Base-by-base conservation (phyloP, 2,888 invertebrate genomes). In the Nineta flava region DNA sequence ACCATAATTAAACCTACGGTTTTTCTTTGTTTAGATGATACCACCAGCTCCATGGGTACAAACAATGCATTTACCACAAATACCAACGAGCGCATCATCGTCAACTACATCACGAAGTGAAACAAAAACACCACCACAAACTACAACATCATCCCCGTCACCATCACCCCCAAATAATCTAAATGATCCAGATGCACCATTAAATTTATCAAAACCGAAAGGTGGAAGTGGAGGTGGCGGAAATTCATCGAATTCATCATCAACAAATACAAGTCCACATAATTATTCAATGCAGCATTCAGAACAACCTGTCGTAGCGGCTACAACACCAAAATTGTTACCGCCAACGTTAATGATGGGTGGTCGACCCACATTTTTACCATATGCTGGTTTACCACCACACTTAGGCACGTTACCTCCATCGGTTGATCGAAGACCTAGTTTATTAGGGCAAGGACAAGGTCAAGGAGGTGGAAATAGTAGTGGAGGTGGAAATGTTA, bases 151-250 rank as follows among this genome's bases (percentile, higher is more conserved):
- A 53, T 55, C 57, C 19, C 55, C 58, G 19, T 55, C 54, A 47
- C 57, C 59, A 42, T 63, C 65, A 9, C 61, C 65, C 9, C 60
- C 62, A 3, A 56, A 64, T 2, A 62, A 69, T 1, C 57, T 65
- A 1, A 72, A 70, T 32, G 83, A 86, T 66, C 79, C 83, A 0
- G 91, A 91, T 63, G 79, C 87, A 2, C 93, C 93, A 1, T 73
- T 94, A 42, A 93, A 93, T 69, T 76, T 93, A 48, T 83, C 83
- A 60, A 93, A 92, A 68, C 92, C 92, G 51, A 84, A 90, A 59
- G 72, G 56, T 56, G 67, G 68, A 52, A 66, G 68, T 49, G 72
- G 74, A 12, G 78, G 79, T 3, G 73, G 74, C 2, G 73, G 72
- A 10, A 61, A 63, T 17, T 60, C 60, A 49, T 61, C 62, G 4